Evolutionary conservation across 1,140 invertebrate species (phyloP), one percentile per base, ranked within the genome.

Genomic region (Pogonomyrmex barbatus): DNA sequence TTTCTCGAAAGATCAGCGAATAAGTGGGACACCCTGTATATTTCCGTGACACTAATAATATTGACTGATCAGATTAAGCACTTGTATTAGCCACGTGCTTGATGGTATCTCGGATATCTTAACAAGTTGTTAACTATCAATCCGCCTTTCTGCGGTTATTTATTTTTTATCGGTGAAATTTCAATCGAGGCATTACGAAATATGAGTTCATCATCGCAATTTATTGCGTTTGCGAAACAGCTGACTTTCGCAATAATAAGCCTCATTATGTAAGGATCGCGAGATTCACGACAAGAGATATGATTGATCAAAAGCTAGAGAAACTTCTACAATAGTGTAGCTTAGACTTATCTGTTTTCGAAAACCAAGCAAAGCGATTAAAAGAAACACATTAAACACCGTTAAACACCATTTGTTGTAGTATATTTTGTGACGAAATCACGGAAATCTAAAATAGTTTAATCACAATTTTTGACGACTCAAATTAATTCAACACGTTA

Each of bases 51-150:
- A 24, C 17, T 78, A 36, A 39, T 75, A 56, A 33, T 60, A 5
- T 30, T 39, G 33, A 65, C 2, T 10, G 17, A 67, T 79, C 36
- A 30, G 42, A 78, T 79, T 54, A 39, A 67, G 17, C 45, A 14
- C 3, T 67, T 65, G 10, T 36, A 33, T 1, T 33, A 52, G 47
- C 1, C 60, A 62, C 33, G 12, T 63, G 75, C 6, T 36, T n/a
- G n/a, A 79, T 65, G 17, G 39, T 39, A 78, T 63, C 42, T 78
- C 4, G 2, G 50, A 47, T 39, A 67, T 39, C 58, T 78, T 52
- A 52, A 65, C 4, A 10, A 67, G 33, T 30, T 12, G 17, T 65
- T 67, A 63, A n/a, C 14, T 62, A 50, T 9, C 24, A 78, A 78
- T n/a, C 33, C 1, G 45, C 12, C 50, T 50, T 39, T 52, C 71